Conservation (phyloP, 35 echinoderm and acorn worm genomes). For the Ptychodera flava region DNA sequence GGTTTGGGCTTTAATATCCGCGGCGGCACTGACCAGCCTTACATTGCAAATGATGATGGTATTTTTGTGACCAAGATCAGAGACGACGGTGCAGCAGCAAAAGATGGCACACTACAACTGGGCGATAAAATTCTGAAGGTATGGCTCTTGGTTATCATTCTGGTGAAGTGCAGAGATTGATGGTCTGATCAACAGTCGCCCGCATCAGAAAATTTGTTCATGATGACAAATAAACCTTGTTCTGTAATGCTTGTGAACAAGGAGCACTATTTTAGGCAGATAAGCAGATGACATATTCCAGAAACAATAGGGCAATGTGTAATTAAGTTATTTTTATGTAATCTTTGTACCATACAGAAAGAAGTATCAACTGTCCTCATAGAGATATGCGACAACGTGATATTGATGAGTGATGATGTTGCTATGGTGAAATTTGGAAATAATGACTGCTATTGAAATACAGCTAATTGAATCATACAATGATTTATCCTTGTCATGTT, state of each 20-base stretch:
- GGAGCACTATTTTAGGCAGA: not conserved
- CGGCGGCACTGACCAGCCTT: conserved; percentile 80
- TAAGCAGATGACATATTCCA: not conserved
- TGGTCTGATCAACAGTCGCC: not conserved
- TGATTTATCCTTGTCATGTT: not conserved
- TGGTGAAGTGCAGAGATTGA: no score
- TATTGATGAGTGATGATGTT: not conserved
- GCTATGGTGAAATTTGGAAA: not conserved
- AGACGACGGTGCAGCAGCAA: conserved; percentile 91
- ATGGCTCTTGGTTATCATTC: not conserved
- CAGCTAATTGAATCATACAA: not conserved
- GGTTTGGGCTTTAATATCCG: conserved; percentile 96
- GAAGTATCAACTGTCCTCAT: not conserved
- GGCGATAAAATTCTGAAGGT: conserved; percentile 94
- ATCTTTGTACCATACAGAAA: no score
- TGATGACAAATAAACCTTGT: not conserved
- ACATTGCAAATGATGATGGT: conserved; percentile 59
- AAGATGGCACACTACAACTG: conserved; percentile 63
- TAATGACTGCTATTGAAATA: not conserved
- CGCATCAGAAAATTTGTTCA: not conserved
- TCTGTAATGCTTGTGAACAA: not conserved
- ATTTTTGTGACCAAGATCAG: conserved; percentile 98
- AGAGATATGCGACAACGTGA: not conserved
- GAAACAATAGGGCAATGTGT: not conserved
- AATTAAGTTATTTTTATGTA: not conserved